phyloP scores from a whole-genome alignment of 2,113 vertebrate species.

The Laterallus jamaicensis region DNA sequence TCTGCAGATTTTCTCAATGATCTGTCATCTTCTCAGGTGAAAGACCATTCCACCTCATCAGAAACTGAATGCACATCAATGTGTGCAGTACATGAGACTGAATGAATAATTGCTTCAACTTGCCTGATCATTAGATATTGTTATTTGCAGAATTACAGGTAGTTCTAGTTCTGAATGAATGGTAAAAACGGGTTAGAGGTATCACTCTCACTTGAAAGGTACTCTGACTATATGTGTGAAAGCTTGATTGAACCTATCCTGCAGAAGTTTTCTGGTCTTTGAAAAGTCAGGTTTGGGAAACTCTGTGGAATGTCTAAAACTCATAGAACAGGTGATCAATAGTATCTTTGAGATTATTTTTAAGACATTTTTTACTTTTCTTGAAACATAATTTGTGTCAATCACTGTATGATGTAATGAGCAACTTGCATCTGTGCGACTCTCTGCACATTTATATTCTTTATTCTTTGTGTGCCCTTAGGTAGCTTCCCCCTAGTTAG shows the following conservation, averaged over 20 bases:
- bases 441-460: not conserved
- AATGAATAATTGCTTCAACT: slow-evolving; percentile 50
- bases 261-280: not conserved
- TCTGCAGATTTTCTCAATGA: slow-evolving; percentile 2
- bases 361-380: not conserved
- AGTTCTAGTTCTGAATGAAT: slow-evolving; percentile 23
- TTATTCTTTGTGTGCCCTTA: not conserved
- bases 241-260: not conserved
- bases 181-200: slow-evolving; percentile 8
- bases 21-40: slow-evolving; percentile 15
- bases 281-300: not conserved
- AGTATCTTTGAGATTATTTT: not conserved
- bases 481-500: not conserved
- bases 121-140: slow-evolving; percentile 44
- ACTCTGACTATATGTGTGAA: not conserved
- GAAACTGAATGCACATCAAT: slow-evolving; percentile 38
- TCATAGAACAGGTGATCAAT: not conserved
- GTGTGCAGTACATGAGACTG: slow-evolving; percentile 26
- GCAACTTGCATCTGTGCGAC: not conserved
- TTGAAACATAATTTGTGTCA: not conserved
- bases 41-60: slow-evolving; percentile 22
- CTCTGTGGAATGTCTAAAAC: not conserved
- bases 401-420: not conserved
- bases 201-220: not conserved
- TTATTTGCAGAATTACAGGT: slow-evolving; percentile 50